Base-by-base conservation (phyloP, 2,113 vertebrate genomes). In the Corvus cornix region DNA sequence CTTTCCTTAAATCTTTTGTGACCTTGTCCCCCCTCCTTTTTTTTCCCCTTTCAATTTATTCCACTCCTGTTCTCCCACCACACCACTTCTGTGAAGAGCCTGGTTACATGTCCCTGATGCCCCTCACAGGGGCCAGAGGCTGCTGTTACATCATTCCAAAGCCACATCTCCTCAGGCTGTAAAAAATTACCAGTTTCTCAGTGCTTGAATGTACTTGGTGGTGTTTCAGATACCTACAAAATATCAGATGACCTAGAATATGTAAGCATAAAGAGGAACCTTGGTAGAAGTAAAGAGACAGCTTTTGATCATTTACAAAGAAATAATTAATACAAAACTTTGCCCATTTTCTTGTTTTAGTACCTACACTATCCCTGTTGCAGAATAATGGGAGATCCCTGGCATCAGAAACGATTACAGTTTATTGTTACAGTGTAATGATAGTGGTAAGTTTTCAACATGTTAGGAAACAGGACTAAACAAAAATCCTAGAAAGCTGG, bases 11-110 rank as follows among this genome's bases (percentile, higher is more conserved):
- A 22, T 43, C 16, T 27, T 83, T 56, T 48, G 30, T 51, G 27
- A 89, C 23, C 20, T 62, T 23, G 7, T 20, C 6, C 10, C 10
- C 5, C 2, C 1, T 2, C 1, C 2, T 9, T 16, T 59, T 59
- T 59, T 26, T 11, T 7, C 1, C 8, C 2, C 3, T 26, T 14
- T 7, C 31, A 49, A 4, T 53, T 52, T 68, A 21, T 78, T 76
- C 27, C 49, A 16, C 4, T 58, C 15, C 31, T 73, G 8, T 70
- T 72, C 23, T 87, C 27, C 33, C 18, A 44, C 22, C 37, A 18
- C 14, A 16, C 23, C 27, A 15, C 31, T 33, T 44, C 17, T 52
- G 1, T 52, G 44, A 44, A 37, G 33, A 28, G 46, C 46, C 39
- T 78, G 84, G 16, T 18, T 28, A 2, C 23, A 1, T 53, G n/a